Conservation (phyloP, 2,113 vertebrate genomes). For the Cairina moschata region DNA sequence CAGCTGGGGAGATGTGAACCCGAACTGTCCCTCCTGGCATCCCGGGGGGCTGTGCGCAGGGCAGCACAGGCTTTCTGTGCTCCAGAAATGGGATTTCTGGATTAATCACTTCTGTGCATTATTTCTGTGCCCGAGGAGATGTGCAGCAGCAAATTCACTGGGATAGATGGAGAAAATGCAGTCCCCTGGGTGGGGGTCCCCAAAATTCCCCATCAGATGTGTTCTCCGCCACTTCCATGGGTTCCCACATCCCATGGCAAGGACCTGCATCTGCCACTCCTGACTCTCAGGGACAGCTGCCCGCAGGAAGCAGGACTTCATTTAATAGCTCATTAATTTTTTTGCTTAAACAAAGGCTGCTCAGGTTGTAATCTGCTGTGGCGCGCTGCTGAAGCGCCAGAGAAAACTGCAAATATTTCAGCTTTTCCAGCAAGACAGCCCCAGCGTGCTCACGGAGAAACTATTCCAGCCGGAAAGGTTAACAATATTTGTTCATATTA, state of each 20-base stretch:
- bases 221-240: not conserved
- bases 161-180: not conserved
- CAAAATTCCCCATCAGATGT: not conserved
- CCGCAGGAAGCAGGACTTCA: not conserved
- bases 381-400: not conserved
- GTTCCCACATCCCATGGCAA: accelerated
- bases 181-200: not conserved
- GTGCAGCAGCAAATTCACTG: not conserved
- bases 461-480: constrained; percentile 54
- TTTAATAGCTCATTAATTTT: constrained; percentile 55
- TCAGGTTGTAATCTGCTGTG: not conserved
- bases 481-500: constrained; percentile 65
- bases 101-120: not conserved
- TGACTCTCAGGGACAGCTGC: not conserved
- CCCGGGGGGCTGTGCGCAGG: not conserved
- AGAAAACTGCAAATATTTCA: constrained; percentile 39
- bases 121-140: not conserved
- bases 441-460: constrained; percentile 37
- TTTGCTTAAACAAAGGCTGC: constrained; percentile 50
- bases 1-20: not conserved
- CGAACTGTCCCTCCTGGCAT: not conserved
- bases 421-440: constrained; percentile 23
- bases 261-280: not conserved
- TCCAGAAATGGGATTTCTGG: not conserved
- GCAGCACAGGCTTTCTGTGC: not conserved